Percentiles rank a stretch among this genome's conserved stretches.
phyloP scores from a whole-genome alignment of 2,888 invertebrate genomes.

The Drosophila macrospina region DNA sequence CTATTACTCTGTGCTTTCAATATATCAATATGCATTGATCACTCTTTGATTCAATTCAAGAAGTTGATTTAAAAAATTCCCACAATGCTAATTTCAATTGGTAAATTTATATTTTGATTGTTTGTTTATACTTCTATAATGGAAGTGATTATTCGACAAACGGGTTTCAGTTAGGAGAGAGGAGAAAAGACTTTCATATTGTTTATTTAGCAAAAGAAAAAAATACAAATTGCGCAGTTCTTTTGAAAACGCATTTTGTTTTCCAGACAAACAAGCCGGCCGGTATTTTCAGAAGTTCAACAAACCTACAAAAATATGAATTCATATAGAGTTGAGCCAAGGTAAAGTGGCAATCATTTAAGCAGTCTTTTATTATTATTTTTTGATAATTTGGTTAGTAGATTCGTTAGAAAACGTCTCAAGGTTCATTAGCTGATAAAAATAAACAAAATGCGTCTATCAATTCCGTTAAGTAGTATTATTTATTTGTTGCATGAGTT shows the following conservation, averaged over 20 bases:
- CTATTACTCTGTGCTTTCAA: too few species aligned
- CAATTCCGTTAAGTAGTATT: slow-evolving; percentile 25
- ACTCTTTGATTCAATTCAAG: too few species aligned
- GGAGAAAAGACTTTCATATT: neutral
- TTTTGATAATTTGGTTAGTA: slow-evolving; percentile 36
- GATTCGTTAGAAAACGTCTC: slow-evolving; percentile 26
- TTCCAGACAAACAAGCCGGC: slow-evolving; percentile 38
- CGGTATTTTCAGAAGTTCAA: slow-evolving; percentile 52
- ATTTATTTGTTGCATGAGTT: slow-evolving; percentile 37
- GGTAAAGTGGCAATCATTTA: slow-evolving; percentile 31
- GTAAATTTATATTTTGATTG: too few species aligned
- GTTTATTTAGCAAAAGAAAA: neutral
- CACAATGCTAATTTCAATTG: too few species aligned
- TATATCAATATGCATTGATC: neutral
- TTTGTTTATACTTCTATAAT: too few species aligned
- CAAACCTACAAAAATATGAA: slow-evolving; percentile 31
- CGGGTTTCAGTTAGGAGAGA: too few species aligned
- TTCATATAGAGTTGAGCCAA: slow-evolving; percentile 25
- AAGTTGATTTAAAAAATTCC: neutral
- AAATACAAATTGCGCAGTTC: slow-evolving; percentile 51
- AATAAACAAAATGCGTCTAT: slow-evolving; percentile 8
- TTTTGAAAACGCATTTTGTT: slow-evolving; percentile 36
- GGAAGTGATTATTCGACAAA: too few species aligned
- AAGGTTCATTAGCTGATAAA: slow-evolving; percentile 45
- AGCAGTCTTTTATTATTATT: slow-evolving; percentile 6